Evolutionary conservation across 2,113 vertebrate genomes (phyloP), one percentile per base, ranked within the genome.

Genomic region (Otus sunia): DNA sequence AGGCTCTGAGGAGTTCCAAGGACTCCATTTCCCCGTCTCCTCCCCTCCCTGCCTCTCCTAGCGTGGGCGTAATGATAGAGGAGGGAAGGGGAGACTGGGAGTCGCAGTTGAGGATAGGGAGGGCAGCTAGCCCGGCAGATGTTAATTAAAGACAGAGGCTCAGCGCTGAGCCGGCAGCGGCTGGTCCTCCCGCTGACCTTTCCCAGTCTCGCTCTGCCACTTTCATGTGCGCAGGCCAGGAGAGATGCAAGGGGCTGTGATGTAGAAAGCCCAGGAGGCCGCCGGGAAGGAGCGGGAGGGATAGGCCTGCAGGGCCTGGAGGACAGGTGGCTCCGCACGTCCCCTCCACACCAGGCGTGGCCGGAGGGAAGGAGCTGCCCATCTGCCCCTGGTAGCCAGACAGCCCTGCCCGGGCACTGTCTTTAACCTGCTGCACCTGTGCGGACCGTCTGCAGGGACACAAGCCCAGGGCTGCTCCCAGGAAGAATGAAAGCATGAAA

Each of bases 171-270:
- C 82, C 14, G 10, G 50, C 64, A 74, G 88, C 0, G 2, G 72
- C 72, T 80, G 75, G 60, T 90, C 92, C 72, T 93, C 58, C 74
- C 3, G 55, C 93, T 96, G 89, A 91, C 91, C 78, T 95, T 83
- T 91, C 62, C 96, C 93, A 37, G 83, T 92, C 76, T 96, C 43
- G 75, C 76, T 97, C 95, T 86, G 86, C 83, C 90, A 74, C 94
- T 92, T 96, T 79, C 50, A 62, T 71, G 75, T 66, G 22, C 0
- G 0, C 50, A 27, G n/a, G 41, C 90, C 60, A 56, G 60, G 75
- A 91, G 91, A 64, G 41, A 76, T 18, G 26, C 8, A 16, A 73
- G 67, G 75, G 72, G 15, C 82, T 78, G 59, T 62, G 64, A 72
- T 86, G 88, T 6, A 77, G 76, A 60, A 53, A 86, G 67, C 50